Conservation (phyloP, 1,140 invertebrate species). For the Drosophila santomea region DNA sequence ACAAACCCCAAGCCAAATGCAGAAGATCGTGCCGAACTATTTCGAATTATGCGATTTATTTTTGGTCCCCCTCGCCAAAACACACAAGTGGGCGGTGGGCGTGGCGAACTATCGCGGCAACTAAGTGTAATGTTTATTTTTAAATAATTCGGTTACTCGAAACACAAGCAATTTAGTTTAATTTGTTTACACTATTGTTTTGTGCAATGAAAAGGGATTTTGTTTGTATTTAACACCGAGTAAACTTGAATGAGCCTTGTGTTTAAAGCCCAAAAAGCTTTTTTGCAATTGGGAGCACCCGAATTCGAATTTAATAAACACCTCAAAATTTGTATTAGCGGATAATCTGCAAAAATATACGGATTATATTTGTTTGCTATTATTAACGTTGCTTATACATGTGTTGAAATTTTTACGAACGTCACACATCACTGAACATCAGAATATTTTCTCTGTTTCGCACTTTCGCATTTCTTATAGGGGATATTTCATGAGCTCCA, state of each 20-base stretch:
- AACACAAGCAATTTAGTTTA: slow-evolving; percentile 39
- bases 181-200: slow-evolving; percentile 54
- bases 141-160: slow-evolving; percentile 49
- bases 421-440: slow-evolving; percentile 9
- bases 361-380: slow-evolving; percentile 6
- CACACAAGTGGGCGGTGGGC: slow-evolving; percentile 34
- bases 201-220: slow-evolving; percentile 4
- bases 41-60: slow-evolving; percentile 75
- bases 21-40: slow-evolving; percentile 56
- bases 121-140: slow-evolving; percentile 66
- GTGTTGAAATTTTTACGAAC: slow-evolving; percentile 24
- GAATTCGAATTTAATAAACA: background rate
- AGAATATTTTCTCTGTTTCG: background rate
- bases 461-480: background rate
- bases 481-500: background rate
- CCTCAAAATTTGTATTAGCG: background rate
- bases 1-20: slow-evolving; percentile 64
- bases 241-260: slow-evolving; percentile 4
- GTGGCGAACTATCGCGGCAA: slow-evolving; percentile 62
- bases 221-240: background rate
- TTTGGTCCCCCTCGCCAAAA: slow-evolving; percentile 46
- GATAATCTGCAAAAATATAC: slow-evolving; percentile 22
- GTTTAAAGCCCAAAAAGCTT: slow-evolving; percentile 5
- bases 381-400: slow-evolving; percentile 13
- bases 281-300: slow-evolving; percentile 4